Percentiles rank a stretch among this genome's conserved stretches.
phyloP scores from a whole-genome alignment of 2,888 invertebrate genomes.

The Galeruca laticollis region DNA sequence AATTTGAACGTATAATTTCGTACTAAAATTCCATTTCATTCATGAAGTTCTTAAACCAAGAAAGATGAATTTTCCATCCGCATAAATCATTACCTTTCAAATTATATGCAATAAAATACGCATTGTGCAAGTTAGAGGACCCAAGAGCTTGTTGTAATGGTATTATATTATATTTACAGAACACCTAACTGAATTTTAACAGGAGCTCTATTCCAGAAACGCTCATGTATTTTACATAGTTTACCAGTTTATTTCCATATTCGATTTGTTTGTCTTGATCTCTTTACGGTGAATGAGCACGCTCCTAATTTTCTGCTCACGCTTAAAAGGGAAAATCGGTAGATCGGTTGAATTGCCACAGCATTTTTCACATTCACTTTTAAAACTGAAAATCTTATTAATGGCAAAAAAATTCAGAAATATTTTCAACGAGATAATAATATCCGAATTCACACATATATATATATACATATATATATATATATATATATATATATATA shows the following conservation, averaged over 20 bases:
- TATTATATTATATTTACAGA: conserved; percentile 16
- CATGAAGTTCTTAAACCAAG: no score
- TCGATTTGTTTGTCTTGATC: conserved; percentile 45
- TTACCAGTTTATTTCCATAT: conserved; percentile 43
- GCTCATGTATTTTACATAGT: conserved; percentile 40
- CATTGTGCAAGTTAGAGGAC: background rate
- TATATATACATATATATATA: no score
- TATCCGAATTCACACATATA: no score
- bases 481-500: no score
- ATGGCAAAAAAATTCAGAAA: no score
- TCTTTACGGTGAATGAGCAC: conserved; percentile 38
- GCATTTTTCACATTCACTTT: background rate
- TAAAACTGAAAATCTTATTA: no score
- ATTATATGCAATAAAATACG: conserved; percentile 24
- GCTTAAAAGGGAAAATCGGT: no score
- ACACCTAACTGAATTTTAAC: conserved; percentile 28
- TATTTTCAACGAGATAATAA: no score
- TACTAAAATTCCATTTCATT: no score
- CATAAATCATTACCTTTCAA: conserved; percentile 22
- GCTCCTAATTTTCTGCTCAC: conserved; percentile 36
- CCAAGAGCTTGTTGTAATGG: conserved; percentile 1
- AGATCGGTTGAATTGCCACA: background rate
- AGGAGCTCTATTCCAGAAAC: conserved; percentile 25
- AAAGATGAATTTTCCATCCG: background rate
- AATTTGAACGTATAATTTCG: no score